Conservation (phyloP, 2,888 invertebrate genomes). For the Lepetodrilus schrolli region DNA sequence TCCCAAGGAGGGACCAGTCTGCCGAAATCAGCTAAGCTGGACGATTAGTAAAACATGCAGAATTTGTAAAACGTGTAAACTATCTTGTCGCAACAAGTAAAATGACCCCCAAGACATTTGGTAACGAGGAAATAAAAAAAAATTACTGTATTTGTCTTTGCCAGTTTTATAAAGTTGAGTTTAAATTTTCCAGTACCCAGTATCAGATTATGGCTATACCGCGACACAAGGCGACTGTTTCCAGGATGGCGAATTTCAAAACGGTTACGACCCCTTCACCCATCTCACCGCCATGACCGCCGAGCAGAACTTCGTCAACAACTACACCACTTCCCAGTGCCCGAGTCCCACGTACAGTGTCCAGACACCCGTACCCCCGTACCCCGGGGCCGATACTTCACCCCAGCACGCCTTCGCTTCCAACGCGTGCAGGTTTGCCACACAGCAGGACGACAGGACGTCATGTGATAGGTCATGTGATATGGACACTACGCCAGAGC, state of each 20-base stretch:
- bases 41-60: no score
- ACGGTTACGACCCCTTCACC: slow-evolving; percentile 43
- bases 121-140: no score
- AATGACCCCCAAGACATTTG: no score
- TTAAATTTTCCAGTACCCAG: background rate
- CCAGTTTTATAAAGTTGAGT: background rate
- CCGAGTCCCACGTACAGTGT: background rate
- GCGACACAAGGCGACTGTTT: slow-evolving; percentile 18
- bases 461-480: background rate
- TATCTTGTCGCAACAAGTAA: no score
- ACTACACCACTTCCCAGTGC: slow-evolving; percentile 27
- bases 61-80: no score
- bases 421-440: background rate
- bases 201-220: slow-evolving; percentile 22
- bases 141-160: no score
- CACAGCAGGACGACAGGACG: background rate
- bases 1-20: no score
- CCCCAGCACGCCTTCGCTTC: slow-evolving; percentile 14
- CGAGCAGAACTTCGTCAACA: slow-evolving; percentile 43
- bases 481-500: background rate
- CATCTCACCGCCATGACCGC: slow-evolving; percentile 45
- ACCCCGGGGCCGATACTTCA: background rate
- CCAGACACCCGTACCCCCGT: slow-evolving; percentile 1
- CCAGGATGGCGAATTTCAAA: slow-evolving; percentile 23
- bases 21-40: no score